phyloP scores from a whole-genome alignment of 2,113 vertebrate species.

The Pithys albifrons region DNA sequence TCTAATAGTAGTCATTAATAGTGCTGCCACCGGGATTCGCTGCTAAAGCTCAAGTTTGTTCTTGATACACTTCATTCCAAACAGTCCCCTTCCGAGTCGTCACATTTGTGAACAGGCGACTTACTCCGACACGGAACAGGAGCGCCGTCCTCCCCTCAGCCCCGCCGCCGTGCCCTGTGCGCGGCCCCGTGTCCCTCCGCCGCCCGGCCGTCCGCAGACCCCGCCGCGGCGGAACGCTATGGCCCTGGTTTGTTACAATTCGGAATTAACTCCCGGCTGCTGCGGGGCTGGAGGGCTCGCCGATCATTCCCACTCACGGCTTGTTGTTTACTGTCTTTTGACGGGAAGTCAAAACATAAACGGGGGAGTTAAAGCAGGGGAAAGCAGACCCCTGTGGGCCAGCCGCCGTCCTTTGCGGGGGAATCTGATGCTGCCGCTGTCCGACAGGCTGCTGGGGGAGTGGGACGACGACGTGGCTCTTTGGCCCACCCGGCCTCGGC shows the following conservation, averaged over 20 bases:
- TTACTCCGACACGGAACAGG: neutral
- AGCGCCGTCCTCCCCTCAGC: neutral
- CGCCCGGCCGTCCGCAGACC: neutral
- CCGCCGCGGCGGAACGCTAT: fast-evolving
- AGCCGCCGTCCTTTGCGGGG: neutral
- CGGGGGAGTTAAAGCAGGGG: too few relatives aligned
- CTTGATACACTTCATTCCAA: neutral
- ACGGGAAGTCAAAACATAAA: neutral
- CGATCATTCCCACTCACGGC: neutral
- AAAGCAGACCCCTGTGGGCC: neutral
- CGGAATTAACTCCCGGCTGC: neutral
- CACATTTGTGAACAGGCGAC: neutral
- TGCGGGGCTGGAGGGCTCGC: neutral
- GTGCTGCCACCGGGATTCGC: neutral
- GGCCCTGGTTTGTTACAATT: fast-evolving
- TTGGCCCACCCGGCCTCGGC: too few relatives aligned
- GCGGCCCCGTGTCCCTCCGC: neutral
- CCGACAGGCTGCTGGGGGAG: neutral
- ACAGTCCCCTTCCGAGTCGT: neutral
- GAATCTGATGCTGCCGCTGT: neutral
- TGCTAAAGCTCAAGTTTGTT: neutral
- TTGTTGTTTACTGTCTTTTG: neutral
- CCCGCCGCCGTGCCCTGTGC: neutral
- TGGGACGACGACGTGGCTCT: too few relatives aligned
- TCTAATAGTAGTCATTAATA: neutral